A percentile compares a stretch with the other conserved stretches of the same genome.
Evolutionary conservation across 2,888 invertebrate species (phyloP).

Genomic region (Sepioteuthis lessoniana): DNA sequence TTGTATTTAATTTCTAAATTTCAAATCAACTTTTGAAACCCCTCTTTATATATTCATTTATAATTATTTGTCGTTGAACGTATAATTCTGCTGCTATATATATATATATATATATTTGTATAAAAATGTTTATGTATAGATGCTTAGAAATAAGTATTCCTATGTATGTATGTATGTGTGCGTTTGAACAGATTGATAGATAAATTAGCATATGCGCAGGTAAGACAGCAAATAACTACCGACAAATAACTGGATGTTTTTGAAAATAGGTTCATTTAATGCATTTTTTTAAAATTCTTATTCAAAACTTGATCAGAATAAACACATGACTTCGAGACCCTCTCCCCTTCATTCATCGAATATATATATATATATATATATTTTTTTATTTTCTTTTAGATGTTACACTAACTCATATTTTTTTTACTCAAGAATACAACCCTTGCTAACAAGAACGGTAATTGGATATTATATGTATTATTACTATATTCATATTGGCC

Average conservation of each 20-base stretch:
- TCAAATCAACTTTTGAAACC: too few relatives aligned
- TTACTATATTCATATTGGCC: constrained; percentile 23
- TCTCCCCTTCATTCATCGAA: not conserved
- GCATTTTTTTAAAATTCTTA: not conserved
- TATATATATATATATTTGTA: not conserved
- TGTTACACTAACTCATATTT: not conserved
- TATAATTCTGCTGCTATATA: not conserved
- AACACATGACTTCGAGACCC: constrained; percentile 33
- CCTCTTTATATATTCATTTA: too few relatives aligned
- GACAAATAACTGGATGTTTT: not conserved
- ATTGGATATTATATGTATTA: constrained; percentile 33
- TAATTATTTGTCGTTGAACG: too few relatives aligned
- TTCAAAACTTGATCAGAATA: constrained; percentile 33
- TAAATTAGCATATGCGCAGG: constrained; percentile 5
- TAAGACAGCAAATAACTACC: not conserved
- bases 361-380: not conserved
- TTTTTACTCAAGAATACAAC: not conserved
- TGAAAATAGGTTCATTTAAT: constrained; percentile 33
- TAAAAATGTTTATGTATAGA: not conserved
- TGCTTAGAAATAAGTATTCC: not conserved
- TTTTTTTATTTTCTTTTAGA: not conserved
- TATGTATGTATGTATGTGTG: not conserved
- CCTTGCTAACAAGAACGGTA: not conserved
- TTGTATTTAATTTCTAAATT: too few relatives aligned
- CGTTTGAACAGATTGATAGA: not conserved